These are phyloP conservation scores for Ascidia mentula DNA, from an alignment of 23 tunicate species.

Conservation along the genomic window DNA sequence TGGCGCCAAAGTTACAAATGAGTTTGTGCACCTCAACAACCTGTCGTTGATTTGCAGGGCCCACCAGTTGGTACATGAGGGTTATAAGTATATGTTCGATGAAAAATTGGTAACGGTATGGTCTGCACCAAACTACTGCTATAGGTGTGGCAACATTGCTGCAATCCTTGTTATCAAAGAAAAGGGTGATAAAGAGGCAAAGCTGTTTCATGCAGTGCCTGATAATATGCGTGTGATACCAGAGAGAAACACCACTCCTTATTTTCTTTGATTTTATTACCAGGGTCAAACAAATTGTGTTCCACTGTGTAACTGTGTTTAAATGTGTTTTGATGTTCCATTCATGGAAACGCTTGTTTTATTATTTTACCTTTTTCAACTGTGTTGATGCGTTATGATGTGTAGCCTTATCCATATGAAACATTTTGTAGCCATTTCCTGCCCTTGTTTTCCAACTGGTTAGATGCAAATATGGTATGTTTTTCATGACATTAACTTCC, in stretches of 20 bases:
- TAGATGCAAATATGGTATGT: too few species aligned
- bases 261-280: slow-evolving; percentile 44
- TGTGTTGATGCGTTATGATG: too few species aligned
- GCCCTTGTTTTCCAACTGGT: too few species aligned
- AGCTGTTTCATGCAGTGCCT: slow-evolving; percentile 83
- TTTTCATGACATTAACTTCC: too few species aligned
- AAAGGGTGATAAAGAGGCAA: slow-evolving; percentile 50
- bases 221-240: slow-evolving; percentile 87
- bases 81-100: slow-evolving; percentile 93
- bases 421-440: too few species aligned
- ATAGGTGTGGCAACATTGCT: slow-evolving; percentile 93
- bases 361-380: too few species aligned
- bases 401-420: too few species aligned
- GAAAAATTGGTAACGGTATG: slow-evolving; percentile 88
- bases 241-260: slow-evolving; percentile 72
- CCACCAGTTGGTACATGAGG: slow-evolving; percentile 93
- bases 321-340: too few species aligned
- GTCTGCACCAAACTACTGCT: slow-evolving; percentile 98
- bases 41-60: slow-evolving; percentile 88
- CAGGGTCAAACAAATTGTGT: background rate
- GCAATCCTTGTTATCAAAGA: slow-evolving; percentile 59
- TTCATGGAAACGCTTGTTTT: too few species aligned
- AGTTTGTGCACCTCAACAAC: slow-evolving; percentile 79
- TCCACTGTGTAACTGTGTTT: slow-evolving; percentile 8
- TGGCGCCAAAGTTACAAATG: slow-evolving; percentile 89